Evolutionary conservation across 2,797 vertebrate genomes (phyloP), one percentile per base, ranked within the genome.

Genomic region (Enteromius anoplus): DNA sequence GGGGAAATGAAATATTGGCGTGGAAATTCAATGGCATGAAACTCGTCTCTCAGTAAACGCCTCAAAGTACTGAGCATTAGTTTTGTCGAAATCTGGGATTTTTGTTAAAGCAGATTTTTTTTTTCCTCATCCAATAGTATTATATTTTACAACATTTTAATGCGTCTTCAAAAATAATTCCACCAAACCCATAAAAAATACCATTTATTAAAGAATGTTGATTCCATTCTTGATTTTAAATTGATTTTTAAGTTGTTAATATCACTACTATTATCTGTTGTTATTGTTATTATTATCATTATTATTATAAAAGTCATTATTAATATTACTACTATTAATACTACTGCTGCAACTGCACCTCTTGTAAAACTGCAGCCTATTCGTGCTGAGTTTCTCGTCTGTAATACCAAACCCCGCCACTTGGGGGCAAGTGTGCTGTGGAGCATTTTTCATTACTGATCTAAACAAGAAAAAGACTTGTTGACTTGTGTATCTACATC

Each of bases 401-500:
- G 95, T 94, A 90, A 94, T 91, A 91, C 90, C 92, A 93, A 92
- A 92, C 91, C 89, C 90, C 93, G 92, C 91, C 93, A 94, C 93
- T 90, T 92, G 82, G 92, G 93, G 95, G 94, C 94, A 93, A 92
- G 93, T 95, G 94, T 95, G 94, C 93, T 93, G 93, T 95, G 93
- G 94, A 94, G 92, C 94, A 93, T 94, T 95, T 94, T 86, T 85
- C 94, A 94, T 95, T 93, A 93, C 90, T 78, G 75, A 87, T 89
- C 72, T 55, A 58, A 85, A 85, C 62, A 64, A 29, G 78, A 73
- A 85, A 47, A 75, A 84, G 80, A 86, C 62, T 91, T 93, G 93
- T 95, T 94, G 94, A 95, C 91, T 94, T 93, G 94, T 94, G 93
- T 94, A 94, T 93, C 94, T 92, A 94, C 90, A 95, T 93, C 92